These are phyloP conservation scores for Micropoecilia bifurca DNA, from an alignment of 2,797 vertebrate species.

Conservation along the genomic window DNA sequence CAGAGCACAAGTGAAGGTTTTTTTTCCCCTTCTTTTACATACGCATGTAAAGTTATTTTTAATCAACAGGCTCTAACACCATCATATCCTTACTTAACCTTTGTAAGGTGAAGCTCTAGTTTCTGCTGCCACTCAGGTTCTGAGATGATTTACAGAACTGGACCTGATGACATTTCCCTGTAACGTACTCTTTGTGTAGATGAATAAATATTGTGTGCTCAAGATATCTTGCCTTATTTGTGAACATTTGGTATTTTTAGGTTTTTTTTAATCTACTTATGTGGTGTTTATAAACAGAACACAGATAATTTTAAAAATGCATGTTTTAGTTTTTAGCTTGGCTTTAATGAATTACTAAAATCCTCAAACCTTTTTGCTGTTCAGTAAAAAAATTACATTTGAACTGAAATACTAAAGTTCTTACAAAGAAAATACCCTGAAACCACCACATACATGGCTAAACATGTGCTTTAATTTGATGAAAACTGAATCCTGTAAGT, in stretches of 20 bases:
- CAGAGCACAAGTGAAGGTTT: background rate
- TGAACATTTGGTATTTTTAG: too few relatives aligned
- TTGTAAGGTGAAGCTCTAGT: background rate
- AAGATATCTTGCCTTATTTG: background rate
- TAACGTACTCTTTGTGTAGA: background rate
- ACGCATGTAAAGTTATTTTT: background rate
- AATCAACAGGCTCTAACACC: background rate
- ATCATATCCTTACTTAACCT: background rate
- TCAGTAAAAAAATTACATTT: background rate
- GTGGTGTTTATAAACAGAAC: too few relatives aligned
- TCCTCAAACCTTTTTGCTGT: too few relatives aligned
- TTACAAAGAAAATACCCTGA: background rate
- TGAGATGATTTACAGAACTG: background rate
- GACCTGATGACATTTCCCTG: background rate
- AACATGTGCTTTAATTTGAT: background rate
- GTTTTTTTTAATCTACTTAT: background rate
- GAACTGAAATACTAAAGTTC: background rate
- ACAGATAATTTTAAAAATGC: too few relatives aligned
- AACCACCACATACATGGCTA: background rate
- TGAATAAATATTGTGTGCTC: background rate
- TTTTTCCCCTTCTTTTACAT: background rate
- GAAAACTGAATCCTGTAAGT: background rate
- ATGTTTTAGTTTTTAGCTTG: too few relatives aligned
- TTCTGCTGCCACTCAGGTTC: background rate
- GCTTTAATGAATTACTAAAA: too few relatives aligned